Conservation (phyloP, 1,140 invertebrate genomes). For the Drosophila malerkotliana region DNA sequence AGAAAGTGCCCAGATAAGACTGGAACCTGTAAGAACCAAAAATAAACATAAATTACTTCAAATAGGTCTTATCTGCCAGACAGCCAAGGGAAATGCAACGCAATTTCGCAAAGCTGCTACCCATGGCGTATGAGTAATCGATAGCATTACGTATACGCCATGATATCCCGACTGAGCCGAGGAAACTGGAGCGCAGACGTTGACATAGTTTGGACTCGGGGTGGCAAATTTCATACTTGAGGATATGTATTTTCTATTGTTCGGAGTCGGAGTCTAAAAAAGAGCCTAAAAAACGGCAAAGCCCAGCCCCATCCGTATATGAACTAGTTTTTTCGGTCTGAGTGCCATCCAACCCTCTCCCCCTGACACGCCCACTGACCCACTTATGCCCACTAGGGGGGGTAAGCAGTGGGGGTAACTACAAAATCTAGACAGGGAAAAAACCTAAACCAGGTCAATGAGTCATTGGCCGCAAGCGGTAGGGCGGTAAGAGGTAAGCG, state of each 20-base stretch:
- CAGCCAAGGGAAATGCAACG: conserved; percentile 16
- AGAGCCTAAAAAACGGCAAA: conserved; percentile 14
- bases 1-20: conserved; percentile 17
- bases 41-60: conserved; percentile 28
- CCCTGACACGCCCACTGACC: conserved; percentile 58
- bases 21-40: neutral
- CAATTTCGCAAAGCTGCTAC: conserved; percentile 6
- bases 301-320: conserved; percentile 20
- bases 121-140: conserved; percentile 38
- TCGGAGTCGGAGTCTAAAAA: conserved; percentile 7
- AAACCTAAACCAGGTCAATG: conserved; percentile 68
- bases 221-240: conserved; percentile 18
- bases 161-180: neutral
- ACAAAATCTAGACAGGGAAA: conserved; percentile 28
- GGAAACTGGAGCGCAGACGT: conserved; percentile 23
- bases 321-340: conserved; percentile 68
- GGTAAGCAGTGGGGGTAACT: conserved; percentile 18
- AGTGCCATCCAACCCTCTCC: conserved; percentile 18
- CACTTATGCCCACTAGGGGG: conserved; percentile 40
- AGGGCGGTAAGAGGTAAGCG: no score
- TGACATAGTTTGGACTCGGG: conserved; percentile 25
- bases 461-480: conserved; percentile 66
- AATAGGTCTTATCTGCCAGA: conserved; percentile 18
- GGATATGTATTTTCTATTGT: conserved; percentile 35
- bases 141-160: conserved; percentile 31